Evolutionary conservation across 2,888 invertebrate genomes (phyloP).

Genomic region (Apeira syringaria): DNA sequence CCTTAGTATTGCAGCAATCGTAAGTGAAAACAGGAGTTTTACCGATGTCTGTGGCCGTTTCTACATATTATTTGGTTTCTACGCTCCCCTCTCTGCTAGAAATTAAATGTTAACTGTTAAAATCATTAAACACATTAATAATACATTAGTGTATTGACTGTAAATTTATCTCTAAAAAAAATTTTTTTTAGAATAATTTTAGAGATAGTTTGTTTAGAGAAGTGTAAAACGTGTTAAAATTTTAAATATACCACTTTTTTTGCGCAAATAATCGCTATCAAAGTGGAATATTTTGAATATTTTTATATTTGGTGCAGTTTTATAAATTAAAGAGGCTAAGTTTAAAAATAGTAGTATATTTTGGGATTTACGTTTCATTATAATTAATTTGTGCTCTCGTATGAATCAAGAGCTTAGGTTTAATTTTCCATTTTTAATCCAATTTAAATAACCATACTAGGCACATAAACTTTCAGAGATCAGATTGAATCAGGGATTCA

Average conservation of each 20-base stretch:
- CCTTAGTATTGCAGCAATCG: constrained; percentile 47
- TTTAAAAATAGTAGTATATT: no score
- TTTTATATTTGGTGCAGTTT: constrained; percentile 49
- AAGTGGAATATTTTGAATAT: constrained; percentile 39
- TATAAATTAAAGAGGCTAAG: no score
- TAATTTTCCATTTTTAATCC: no score
- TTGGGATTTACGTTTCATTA: no score
- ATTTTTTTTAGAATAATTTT: constrained; percentile 33
- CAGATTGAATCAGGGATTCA: no score
- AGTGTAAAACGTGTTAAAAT: constrained; percentile 49
- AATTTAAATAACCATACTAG: no score
- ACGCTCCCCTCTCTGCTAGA: constrained; percentile 81
- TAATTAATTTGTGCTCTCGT: no score
- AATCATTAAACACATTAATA: constrained; percentile 45
- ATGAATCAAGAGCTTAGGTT: no score
- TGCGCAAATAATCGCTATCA: constrained; percentile 24
- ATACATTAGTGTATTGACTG: constrained; percentile 42
- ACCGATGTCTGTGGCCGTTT: constrained; percentile 68
- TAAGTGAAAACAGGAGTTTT: constrained; percentile 56
- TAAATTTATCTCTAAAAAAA: no score
- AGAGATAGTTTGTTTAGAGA: constrained; percentile 41
- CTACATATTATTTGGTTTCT: constrained; percentile 67
- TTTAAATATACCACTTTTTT: constrained; percentile 43
- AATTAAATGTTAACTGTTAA: constrained; percentile 75
- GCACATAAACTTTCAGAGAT: no score